A percentile compares a stretch with the other conserved stretches of the same genome.
Evolutionary conservation across 2,113 vertebrate genomes (phyloP).

Genomic region (Gambusia affinis): DNA sequence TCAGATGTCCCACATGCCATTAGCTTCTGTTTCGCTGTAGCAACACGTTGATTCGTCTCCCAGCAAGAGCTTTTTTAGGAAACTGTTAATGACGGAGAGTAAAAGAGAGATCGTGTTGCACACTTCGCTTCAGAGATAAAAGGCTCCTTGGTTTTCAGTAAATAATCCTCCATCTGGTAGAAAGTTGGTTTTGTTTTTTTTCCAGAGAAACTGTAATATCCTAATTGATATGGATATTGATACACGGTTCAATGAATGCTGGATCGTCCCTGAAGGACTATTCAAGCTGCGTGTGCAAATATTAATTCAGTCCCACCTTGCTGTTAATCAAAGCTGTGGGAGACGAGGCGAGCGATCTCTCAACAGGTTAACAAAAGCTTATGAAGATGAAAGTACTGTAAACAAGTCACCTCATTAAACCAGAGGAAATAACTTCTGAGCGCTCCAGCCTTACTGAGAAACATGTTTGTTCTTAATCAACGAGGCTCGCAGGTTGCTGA

Average conservation of each 20-base stretch:
- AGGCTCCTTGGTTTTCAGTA: constrained; percentile 9
- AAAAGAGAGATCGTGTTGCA: not conserved
- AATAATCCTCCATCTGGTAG: not conserved
- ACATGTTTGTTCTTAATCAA: constrained; percentile 54
- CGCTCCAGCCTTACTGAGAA: constrained; percentile 32
- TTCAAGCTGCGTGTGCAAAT: constrained; percentile 29
- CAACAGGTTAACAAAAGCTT: constrained; percentile 24
- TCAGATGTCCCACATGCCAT: not conserved
- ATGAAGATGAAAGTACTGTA: constrained; percentile 41
- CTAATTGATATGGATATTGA: constrained; percentile 8
- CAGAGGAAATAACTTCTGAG: constrained; percentile 33
- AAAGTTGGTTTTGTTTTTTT: not conserved
- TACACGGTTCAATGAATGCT: constrained; percentile 22
- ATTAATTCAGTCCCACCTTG: constrained; percentile 22
- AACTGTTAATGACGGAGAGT: not conserved
- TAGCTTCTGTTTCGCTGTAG: not conserved
- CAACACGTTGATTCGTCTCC: not conserved
- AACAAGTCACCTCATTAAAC: constrained; percentile 61
- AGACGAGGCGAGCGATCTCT: constrained; percentile 42
- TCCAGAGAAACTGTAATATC: not conserved
- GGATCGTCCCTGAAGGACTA: constrained; percentile 5
- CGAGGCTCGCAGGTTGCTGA: constrained; percentile 17
- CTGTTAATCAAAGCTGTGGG: constrained; percentile 33
- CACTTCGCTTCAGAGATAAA: not conserved
- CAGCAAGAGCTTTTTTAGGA: constrained; percentile 12